These are phyloP conservation scores for Microctonus hyperodae DNA, from an alignment of 2,888 invertebrate genomes.

Conservation along the genomic window DNA sequence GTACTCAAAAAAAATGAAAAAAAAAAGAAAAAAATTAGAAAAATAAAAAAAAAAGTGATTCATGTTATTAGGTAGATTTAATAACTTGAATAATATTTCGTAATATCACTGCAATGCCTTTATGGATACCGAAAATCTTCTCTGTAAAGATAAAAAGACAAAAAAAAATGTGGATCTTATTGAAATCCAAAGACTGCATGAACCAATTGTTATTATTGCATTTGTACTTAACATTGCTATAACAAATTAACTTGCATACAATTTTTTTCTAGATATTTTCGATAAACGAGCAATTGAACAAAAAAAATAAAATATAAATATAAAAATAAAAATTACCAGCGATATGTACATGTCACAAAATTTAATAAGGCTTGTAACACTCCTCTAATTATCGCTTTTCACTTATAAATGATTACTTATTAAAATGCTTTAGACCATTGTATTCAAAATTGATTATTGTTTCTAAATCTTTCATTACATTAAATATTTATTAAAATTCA, in stretches of 20 bases:
- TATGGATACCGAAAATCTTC: conserved; percentile 12
- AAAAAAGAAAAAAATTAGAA: too few species aligned
- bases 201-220: conserved; percentile 29
- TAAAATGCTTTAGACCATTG: neutral
- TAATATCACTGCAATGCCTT: neutral
- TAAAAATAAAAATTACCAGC: neutral
- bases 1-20: neutral
- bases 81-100: neutral
- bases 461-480: neutral
- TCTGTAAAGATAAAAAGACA: conserved; percentile 15
- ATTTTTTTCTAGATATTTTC: conserved; percentile 21
- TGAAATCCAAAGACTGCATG: conserved; percentile 33
- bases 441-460: neutral
- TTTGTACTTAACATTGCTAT: conserved; percentile 29
- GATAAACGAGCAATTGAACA: conserved; percentile 21
- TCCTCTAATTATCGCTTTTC: neutral
- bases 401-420: neutral
- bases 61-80: neutral
- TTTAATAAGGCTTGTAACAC: neutral
- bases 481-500: neutral
- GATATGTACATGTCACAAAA: neutral
- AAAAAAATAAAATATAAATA: conserved; percentile 2
- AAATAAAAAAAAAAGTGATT: neutral
- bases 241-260: conserved; percentile 17
- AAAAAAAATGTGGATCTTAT: conserved; percentile 31